Evolutionary conservation across 2,113 vertebrate species (phyloP).

Genomic region (Ceyx melanurus): DNA sequence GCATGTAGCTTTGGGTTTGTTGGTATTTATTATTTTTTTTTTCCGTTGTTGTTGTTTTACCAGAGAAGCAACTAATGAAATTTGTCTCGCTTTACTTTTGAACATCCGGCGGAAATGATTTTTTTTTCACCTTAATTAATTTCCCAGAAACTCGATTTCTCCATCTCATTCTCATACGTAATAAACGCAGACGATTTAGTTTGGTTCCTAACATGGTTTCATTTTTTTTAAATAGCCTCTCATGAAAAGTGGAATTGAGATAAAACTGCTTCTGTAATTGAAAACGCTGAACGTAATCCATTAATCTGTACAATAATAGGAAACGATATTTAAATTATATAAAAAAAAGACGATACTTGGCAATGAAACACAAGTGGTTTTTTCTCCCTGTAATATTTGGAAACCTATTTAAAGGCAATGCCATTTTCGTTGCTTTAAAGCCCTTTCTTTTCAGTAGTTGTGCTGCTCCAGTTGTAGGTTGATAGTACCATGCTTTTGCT

Average conservation of each 20-base stretch:
- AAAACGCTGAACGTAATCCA: constrained; percentile 64
- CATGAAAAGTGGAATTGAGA: constrained; percentile 74
- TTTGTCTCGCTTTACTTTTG: constrained; percentile 82
- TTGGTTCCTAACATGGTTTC: constrained; percentile 86
- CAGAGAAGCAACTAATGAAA: constrained; percentile 95
- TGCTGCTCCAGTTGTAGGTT: constrained; percentile 80
- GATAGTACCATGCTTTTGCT: constrained; percentile 81
- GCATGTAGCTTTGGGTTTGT: constrained; percentile 90
- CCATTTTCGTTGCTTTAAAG: constrained; percentile 77
- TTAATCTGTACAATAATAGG: constrained; percentile 71
- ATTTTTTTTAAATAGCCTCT: constrained; percentile 81
- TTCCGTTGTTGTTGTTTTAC: constrained; percentile 35
- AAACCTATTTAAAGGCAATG: constrained; percentile 72
- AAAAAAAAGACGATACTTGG: constrained; percentile 53
- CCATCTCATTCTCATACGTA: constrained; percentile 81
- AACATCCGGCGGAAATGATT: constrained; percentile 77
- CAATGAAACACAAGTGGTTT: constrained; percentile 77
- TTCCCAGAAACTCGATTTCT: constrained; percentile 76
- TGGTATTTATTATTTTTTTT: background rate
- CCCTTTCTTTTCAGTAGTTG: constrained; percentile 79
- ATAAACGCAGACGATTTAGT: constrained; percentile 69
- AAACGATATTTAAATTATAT: constrained; percentile 41
- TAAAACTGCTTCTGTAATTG: constrained; percentile 73
- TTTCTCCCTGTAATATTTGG: constrained; percentile 66
- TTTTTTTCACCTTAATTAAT: constrained; percentile 69